Evolutionary conservation across 2,888 invertebrate genomes (phyloP).

Genomic region (Apoda limacodes): DNA sequence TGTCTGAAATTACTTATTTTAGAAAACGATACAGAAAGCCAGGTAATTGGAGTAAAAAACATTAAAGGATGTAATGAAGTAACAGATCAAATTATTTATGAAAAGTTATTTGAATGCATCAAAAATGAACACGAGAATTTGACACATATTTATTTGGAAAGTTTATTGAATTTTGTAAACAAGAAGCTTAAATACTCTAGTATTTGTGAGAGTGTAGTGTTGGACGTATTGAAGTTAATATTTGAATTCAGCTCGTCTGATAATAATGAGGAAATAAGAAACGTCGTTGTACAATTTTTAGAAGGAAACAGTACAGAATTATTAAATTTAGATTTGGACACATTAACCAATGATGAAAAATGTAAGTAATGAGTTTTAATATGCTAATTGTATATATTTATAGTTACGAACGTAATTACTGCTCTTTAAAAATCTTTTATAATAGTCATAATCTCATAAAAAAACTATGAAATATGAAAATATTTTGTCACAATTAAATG

Average conservation of each 20-base stretch:
- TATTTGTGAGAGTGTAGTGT: conserved; percentile 16
- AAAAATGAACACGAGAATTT: conserved; percentile 38
- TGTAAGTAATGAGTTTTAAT: too few relatives aligned
- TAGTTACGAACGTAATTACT: too few relatives aligned
- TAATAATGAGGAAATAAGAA: conserved; percentile 30
- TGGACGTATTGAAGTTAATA: conserved; percentile 31
- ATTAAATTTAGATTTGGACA: conserved; percentile 17
- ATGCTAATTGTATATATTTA: too few relatives aligned
- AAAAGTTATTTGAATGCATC: conserved; percentile 29
- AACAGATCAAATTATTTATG: conserved; percentile 25
- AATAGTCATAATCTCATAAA: too few relatives aligned
- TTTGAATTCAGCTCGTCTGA: conserved; percentile 37
- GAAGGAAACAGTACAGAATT: conserved; percentile 26
- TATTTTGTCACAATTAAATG: too few relatives aligned
- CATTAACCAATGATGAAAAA: conserved; percentile 23
- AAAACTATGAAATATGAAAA: too few relatives aligned
- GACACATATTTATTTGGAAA: conserved; percentile 40
- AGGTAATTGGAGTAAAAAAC: conserved; percentile 26
- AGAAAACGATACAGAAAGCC: conserved; percentile 30
- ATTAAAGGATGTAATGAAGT: conserved; percentile 16
- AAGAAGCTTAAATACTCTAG: conserved; percentile 19
- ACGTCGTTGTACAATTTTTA: conserved; percentile 34
- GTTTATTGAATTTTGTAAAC: conserved; percentile 31
- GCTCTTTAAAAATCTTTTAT: too few relatives aligned
- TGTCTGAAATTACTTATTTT: conserved; percentile 35